Percentiles rank a stretch among this genome's conserved stretches.
phyloP scores from a whole-genome alignment of 2,888 invertebrate genomes.

The Atethmia centrago region DNA sequence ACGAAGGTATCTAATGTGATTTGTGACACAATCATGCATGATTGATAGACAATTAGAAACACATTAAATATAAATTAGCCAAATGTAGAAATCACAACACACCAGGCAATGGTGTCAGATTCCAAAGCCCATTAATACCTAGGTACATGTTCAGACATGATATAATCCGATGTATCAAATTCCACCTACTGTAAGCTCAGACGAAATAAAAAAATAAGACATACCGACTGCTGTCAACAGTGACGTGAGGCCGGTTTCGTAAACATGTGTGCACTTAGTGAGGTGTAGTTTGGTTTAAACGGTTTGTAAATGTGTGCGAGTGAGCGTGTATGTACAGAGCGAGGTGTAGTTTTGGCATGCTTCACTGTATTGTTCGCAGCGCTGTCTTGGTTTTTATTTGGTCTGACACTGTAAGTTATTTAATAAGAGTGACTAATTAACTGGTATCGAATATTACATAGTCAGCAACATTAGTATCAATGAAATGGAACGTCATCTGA shows the following conservation, averaged over 20 bases:
- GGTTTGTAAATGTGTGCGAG: no score
- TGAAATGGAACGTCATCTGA: slow-evolving; percentile 23
- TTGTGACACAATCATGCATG: not conserved
- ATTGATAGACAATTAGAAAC: not conserved
- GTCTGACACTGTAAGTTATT: no score
- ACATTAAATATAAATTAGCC: not conserved
- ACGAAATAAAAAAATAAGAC: no score
- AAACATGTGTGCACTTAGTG: no score
- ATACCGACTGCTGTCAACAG: no score
- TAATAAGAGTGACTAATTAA: no score
- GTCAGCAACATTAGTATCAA: slow-evolving; percentile 9
- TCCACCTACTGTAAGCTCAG: slow-evolving; percentile 1
- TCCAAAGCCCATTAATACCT: not conserved
- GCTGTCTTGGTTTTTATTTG: no score
- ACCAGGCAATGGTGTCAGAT: not conserved
- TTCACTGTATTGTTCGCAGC: no score
- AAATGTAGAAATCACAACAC: not conserved
- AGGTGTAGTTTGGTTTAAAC: no score
- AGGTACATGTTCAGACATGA: not conserved
- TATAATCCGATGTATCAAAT: slow-evolving; percentile 16
- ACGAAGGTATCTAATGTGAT: not conserved
- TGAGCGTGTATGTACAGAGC: no score
- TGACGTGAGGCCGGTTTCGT: no score
- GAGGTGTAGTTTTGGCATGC: no score
- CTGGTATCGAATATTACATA: slow-evolving; percentile 5